Percentiles rank a stretch among this genome's conserved stretches.
These are phyloP conservation scores for Lagorchestes hirsutus DNA, from an alignment of 2,797 vertebrate genomes.

Conservation along the genomic window DNA sequence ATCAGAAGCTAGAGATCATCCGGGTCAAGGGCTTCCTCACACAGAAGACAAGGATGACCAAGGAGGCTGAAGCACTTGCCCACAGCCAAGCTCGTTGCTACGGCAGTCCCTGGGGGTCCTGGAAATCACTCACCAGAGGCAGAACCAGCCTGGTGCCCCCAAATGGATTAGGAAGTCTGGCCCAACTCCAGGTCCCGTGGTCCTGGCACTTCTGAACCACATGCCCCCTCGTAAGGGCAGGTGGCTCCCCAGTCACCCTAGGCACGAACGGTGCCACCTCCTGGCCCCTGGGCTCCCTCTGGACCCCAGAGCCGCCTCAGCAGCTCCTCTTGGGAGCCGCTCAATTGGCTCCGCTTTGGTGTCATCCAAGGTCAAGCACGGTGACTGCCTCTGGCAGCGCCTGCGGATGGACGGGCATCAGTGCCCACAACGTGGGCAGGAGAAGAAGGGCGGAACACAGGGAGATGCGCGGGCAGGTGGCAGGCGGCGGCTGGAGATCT, in stretches of 20 bases:
- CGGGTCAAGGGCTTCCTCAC: not conserved
- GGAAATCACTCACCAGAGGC: not conserved
- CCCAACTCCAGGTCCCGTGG: not conserved
- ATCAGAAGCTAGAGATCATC: not conserved
- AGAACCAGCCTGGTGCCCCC: not conserved
- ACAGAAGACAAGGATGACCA: not conserved
- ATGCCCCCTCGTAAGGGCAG: not conserved
- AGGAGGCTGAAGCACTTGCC: not conserved
- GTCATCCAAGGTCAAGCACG: slow-evolving; percentile 63
- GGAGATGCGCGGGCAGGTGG: not conserved
- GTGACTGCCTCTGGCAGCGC: not conserved
- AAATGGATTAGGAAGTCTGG: not conserved
- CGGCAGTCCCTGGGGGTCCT: not conserved
- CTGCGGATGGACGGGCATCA: not conserved
- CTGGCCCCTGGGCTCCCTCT: not conserved
- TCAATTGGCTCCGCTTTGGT: slow-evolving; percentile 12
- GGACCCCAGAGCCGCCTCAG: not conserved
- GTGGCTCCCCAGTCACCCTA: not conserved
- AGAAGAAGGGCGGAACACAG: not conserved
- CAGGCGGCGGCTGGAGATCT: not conserved
- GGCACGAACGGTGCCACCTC: not conserved
- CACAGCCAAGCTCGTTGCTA: not conserved
- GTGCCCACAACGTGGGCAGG: not conserved
- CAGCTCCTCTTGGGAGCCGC: not conserved
- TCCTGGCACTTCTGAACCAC: not conserved